A percentile compares a stretch with the other conserved stretches of the same genome.
These are phyloP conservation scores for Caenorhabditis angaria DNA, from an alignment of 2,888 invertebrate genomes.

Conservation along the genomic window DNA sequence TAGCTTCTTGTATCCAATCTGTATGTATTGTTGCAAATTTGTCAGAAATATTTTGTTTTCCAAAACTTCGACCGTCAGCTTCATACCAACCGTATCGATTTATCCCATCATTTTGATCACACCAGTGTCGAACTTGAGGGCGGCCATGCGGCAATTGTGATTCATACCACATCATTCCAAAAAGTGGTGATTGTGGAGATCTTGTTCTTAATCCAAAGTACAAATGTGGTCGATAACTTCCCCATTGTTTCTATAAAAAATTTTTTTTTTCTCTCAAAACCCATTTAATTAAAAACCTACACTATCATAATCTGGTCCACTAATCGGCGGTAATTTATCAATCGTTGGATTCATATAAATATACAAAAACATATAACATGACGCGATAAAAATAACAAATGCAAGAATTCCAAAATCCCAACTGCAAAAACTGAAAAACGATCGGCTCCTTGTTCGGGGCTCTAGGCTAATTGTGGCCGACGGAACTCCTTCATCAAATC, in stretches of 20 bases:
- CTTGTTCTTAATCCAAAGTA: constrained; percentile 91
- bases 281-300: constrained; percentile 6
- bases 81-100: constrained; percentile 87
- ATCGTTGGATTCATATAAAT: constrained; percentile 24
- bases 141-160: constrained; percentile 72
- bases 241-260: constrained; percentile 78
- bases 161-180: constrained; percentile 83
- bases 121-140: constrained; percentile 81
- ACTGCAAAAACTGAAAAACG: neutral
- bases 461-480: constrained; percentile 3
- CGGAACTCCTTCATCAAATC: constrained; percentile 1
- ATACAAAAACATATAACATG: constrained; percentile 23
- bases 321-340: constrained; percentile 28
- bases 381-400: constrained; percentile 15
- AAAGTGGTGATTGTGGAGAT: constrained; percentile 86
- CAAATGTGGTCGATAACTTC: constrained; percentile 86
- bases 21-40: constrained; percentile 31
- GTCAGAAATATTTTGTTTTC: constrained; percentile 79
- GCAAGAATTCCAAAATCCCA: constrained; percentile 23
- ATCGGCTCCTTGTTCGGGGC: neutral
- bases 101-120: constrained; percentile 86
- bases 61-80: constrained; percentile 91
- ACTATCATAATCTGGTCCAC: constrained; percentile 20
- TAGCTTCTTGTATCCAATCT: constrained; percentile 48
- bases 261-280: neutral